These are phyloP conservation scores for Xenentodon cancila DNA, from an alignment of 2,797 vertebrate species.

Conservation along the genomic window DNA sequence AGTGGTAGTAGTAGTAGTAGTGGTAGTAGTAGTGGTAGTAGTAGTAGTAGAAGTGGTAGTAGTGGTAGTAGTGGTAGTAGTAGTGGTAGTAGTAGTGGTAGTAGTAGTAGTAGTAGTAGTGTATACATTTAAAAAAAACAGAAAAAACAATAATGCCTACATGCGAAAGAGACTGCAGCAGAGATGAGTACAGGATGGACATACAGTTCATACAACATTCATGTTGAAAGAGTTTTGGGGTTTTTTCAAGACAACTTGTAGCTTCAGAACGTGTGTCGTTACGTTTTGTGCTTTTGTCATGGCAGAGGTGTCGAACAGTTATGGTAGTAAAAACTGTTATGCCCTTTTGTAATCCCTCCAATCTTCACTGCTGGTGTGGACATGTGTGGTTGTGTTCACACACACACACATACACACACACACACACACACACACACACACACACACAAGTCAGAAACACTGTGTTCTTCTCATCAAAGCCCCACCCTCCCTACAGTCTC, in stretches of 20 bases:
- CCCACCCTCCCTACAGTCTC: conserved; percentile 74
- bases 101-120: too few relatives aligned
- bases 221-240: neutral
- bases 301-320: conserved; percentile 11
- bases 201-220: too few relatives aligned
- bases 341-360: conserved; percentile 11
- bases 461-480: conserved; percentile 77
- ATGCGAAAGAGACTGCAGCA: neutral
- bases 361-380: conserved; percentile 25
- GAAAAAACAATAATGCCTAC: too few relatives aligned
- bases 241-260: neutral
- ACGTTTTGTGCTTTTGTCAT: neutral
- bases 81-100: too few relatives aligned
- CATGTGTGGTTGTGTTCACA: conserved; percentile 16
- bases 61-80: too few relatives aligned
- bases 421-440: conserved; percentile 9
- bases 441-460: conserved; percentile 58
- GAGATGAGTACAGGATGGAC: conserved; percentile 1
- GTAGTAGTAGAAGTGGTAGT: too few relatives aligned
- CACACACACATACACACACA: conserved; percentile 11
- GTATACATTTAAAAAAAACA: too few relatives aligned
- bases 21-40: too few relatives aligned
- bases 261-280: neutral
- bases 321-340: neutral
- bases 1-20: too few relatives aligned